Conservation (phyloP, 2,797 vertebrate genomes). For the Heliangelus exortis region DNA sequence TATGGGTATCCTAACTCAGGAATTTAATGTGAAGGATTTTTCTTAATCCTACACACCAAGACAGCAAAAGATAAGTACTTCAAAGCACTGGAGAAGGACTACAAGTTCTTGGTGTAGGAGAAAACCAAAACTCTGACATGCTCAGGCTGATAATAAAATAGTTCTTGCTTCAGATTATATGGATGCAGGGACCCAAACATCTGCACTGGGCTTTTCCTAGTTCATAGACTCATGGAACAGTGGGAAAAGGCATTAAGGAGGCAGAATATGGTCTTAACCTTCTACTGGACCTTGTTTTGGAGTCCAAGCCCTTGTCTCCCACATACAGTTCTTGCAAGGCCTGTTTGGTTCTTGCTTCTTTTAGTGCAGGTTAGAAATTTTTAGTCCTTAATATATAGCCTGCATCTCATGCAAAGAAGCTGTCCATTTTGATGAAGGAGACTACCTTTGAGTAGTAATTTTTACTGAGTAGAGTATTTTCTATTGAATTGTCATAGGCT, state of each 20-base stretch:
- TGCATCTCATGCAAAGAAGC: neutral
- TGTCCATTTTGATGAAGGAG: constrained; percentile 9
- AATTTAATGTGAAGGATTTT: neutral
- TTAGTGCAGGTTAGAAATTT: neutral
- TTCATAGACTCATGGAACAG: neutral
- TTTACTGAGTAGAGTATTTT: neutral
- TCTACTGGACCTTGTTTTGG: neutral
- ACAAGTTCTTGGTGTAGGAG: neutral
- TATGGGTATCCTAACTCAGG: neutral
- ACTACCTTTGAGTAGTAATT: neutral
- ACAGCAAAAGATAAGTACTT: neutral
- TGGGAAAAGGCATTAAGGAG: neutral
- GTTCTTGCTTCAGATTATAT: neutral
- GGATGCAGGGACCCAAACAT: neutral
- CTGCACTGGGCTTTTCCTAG: neutral
- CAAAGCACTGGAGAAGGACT: neutral
- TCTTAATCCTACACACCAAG: neutral
- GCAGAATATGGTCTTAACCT: neutral
- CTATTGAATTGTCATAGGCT: constrained; percentile 67
- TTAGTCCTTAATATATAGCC: neutral
- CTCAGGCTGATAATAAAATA: neutral
- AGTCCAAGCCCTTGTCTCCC: neutral
- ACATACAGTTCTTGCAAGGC: neutral
- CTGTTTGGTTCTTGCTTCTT: neutral
- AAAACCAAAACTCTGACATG: neutral